Conservation (phyloP, 2,113 vertebrate genomes). For the Alces alces region DNA sequence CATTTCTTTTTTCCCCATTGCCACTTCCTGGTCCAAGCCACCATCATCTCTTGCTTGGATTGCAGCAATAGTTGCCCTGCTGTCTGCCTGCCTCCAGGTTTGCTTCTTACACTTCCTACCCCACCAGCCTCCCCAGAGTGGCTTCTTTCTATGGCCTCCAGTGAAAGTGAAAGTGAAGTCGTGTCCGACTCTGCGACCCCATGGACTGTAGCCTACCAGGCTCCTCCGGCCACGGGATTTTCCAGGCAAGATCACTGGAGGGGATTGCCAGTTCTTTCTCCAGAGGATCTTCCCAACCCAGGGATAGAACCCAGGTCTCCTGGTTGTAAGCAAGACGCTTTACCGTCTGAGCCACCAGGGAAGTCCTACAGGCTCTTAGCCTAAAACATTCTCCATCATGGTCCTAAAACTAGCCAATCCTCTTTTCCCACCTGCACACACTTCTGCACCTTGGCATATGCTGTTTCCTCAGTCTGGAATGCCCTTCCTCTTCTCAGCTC, state of each 20-base stretch:
- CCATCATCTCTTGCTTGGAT: not conserved
- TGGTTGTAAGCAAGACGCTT: not conserved
- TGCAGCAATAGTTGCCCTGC: too few species aligned
- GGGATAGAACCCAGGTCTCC: not conserved
- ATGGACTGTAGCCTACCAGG: not conserved
- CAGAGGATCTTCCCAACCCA: not conserved
- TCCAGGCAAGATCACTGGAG: not conserved
- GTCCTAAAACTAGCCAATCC: not conserved
- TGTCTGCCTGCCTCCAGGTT: not conserved
- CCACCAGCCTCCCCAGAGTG: not conserved
- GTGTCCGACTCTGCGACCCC: not conserved
- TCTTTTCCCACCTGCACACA: not conserved
- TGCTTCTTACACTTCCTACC: not conserved
- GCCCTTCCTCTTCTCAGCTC: not conserved
- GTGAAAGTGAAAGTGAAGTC: not conserved
- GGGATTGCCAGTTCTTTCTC: not conserved
- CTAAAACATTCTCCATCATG: not conserved
- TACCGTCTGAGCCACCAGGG: not conserved
- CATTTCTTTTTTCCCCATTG: not conserved
- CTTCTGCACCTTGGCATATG: not conserved
- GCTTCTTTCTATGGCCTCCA: not conserved
- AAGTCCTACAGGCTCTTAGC: not conserved
- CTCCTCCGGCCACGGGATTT: not conserved
- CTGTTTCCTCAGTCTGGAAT: not conserved
- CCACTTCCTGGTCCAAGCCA: not conserved